These are phyloP conservation scores for Gavialis gangeticus DNA, from an alignment of 2,113 vertebrate species.

Conservation along the genomic window DNA sequence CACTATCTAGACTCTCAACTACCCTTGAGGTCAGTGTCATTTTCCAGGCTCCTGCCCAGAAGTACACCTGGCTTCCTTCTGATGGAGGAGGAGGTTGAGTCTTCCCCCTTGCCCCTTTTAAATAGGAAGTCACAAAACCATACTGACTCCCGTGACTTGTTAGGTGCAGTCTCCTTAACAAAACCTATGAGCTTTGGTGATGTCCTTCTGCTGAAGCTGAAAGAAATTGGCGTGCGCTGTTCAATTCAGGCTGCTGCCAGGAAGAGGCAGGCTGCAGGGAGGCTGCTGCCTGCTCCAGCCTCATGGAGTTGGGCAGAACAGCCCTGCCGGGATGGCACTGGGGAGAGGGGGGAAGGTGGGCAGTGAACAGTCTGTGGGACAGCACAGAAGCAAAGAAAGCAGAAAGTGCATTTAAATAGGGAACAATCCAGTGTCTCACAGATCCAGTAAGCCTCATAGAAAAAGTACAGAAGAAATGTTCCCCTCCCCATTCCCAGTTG, in stretches of 20 bases:
- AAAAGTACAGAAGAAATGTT: not conserved
- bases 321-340: not conserved
- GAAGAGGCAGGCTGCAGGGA: not conserved
- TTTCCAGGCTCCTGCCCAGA: not conserved
- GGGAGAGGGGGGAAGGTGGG: not conserved
- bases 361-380: not conserved
- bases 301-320: not conserved
- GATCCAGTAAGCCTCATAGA: constrained; percentile 8
- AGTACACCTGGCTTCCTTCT: constrained; percentile 15
- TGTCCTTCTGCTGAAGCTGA: constrained; percentile 9
- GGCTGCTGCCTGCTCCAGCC: constrained; percentile 3
- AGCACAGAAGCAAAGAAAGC: constrained; percentile 41
- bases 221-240: not conserved
- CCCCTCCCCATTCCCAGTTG: not conserved
- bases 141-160: not conserved
- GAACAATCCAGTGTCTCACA: constrained; percentile 59
- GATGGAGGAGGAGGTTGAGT: not conserved
- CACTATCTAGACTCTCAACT: not conserved
- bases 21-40: not conserved
- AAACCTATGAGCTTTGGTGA: not conserved
- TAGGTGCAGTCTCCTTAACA: not conserved
- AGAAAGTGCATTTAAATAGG: constrained; percentile 45
- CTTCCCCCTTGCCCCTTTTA: not conserved
- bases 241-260: not conserved
- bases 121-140: not conserved